Base-by-base conservation (phyloP, 2,888 invertebrate genomes). In the Tetrapedia diversipes region DNA sequence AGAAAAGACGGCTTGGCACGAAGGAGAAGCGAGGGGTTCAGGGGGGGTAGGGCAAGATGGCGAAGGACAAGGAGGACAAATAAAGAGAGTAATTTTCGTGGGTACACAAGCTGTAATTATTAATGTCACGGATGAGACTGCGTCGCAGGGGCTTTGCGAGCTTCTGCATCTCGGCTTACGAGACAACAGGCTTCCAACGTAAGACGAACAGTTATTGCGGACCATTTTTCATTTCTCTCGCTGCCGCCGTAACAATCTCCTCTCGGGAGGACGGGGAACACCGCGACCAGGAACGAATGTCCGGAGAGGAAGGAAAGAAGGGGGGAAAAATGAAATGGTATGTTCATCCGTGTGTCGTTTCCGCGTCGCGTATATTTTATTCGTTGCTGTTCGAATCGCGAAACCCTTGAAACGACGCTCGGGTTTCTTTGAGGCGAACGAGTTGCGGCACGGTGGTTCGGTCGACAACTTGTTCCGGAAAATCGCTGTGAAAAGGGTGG, bases 71-170 rank as follows among this genome's bases (percentile, higher is more conserved):
- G 65, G 70, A 37, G 66, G 80, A 75, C 80, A 79, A 84, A 87
- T 86, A 87, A 87, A 85, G 87, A 80, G 85, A 84, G 87, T 87
- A 87, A 88, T 88, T 88, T 88, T 86, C 87, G 83, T 82, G 59
- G 82, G 85, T 84, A 88, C 85, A 88, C 88, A 87, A 81, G 74
- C 79, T 63, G 86, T 85, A 87, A 87, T 89, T 89, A 89, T 89
- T 89, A 86, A 88, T 85, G 86, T 74, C 80, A 76, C 75, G 82
- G 84, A 81, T 80, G 82, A 78, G 66, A 45, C 75, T 37, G 64
- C 60, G 80, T 66, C 69, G 74, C 56, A 27, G 54, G 45, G 56
- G 67, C 69, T 71, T 66, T 57, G 56, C 74, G 29, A 51, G 68
- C 70, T 71, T 57, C 63, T 74, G 76, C 75, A 71, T 75, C 80